Evolutionary conservation across 2,113 vertebrate species (phyloP).

Genomic region (Scomber scombrus): DNA sequence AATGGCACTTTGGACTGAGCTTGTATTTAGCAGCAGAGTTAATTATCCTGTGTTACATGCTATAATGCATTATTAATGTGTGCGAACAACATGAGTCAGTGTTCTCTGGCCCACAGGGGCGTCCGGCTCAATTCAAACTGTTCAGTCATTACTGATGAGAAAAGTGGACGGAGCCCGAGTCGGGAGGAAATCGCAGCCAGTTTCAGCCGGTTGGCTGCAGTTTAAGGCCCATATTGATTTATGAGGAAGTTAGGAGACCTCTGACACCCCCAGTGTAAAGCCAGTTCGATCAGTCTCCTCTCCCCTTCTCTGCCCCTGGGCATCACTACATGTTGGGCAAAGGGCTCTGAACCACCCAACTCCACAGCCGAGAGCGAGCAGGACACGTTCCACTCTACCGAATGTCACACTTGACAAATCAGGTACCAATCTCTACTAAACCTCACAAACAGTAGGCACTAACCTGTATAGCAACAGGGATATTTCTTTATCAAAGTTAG

Average conservation of each 20-base stretch:
- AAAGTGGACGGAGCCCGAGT: constrained; percentile 45
- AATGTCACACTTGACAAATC: constrained; percentile 48
- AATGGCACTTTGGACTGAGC: constrained; percentile 57
- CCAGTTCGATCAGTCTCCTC: constrained; percentile 62
- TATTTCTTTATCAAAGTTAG: neutral
- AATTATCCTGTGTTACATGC: constrained; percentile 74
- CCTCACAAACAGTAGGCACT: constrained; percentile 5
- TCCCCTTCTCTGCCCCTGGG: constrained; percentile 11
- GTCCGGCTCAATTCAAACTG: constrained; percentile 63
- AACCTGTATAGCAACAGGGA: neutral
- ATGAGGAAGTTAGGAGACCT: constrained; percentile 68
- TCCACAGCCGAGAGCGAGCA: constrained; percentile 36
- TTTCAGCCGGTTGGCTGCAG: constrained; percentile 73
- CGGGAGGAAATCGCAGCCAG: constrained; percentile 65
- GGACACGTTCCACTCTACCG: constrained; percentile 47
- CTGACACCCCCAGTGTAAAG: constrained; percentile 63
- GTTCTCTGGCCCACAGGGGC: constrained; percentile 57
- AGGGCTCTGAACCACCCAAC: constrained; percentile 39
- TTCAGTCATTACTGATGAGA: constrained; percentile 72
- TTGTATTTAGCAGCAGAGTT: constrained; percentile 66
- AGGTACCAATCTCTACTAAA: neutral
- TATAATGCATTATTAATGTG: constrained; percentile 80
- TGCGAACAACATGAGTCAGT: constrained; percentile 69
- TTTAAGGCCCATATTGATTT: constrained; percentile 79
- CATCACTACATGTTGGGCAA: constrained; percentile 12